Conservation (phyloP, 2,113 vertebrate species). For the Acrocephalus arundinaceus region DNA sequence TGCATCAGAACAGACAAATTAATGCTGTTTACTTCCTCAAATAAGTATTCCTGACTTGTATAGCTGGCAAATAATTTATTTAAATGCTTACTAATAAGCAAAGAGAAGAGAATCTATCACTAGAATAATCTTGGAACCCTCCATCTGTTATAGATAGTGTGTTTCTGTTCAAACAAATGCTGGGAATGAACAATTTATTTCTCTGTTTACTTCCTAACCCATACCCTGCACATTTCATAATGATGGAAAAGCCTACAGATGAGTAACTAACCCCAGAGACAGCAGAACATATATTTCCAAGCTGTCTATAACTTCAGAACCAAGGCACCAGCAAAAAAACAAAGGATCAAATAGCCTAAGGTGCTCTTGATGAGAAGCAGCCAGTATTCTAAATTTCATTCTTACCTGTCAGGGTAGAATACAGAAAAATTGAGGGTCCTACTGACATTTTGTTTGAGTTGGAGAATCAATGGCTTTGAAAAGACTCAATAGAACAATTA, state of each 20-base stretch:
- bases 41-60: background rate
- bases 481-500: background rate
- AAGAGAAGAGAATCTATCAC: background rate
- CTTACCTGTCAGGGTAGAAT: background rate
- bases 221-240: background rate
- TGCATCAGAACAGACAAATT: background rate
- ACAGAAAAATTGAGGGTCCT: background rate
- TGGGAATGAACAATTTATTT: constrained; percentile 17
- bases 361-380: background rate
- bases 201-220: background rate
- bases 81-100: background rate
- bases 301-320: background rate
- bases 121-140: background rate
- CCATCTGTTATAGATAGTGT: background rate
- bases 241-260: background rate
- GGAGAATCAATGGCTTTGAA: background rate
- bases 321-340: background rate
- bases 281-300: background rate
- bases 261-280: background rate
- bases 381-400: background rate
- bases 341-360: background rate
- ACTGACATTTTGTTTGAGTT: background rate
- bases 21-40: background rate
- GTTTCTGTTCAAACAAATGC: constrained; percentile 11
- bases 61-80: background rate